Conservation (phyloP, 2,888 invertebrate species). For the Leptopterna dolabrata region DNA sequence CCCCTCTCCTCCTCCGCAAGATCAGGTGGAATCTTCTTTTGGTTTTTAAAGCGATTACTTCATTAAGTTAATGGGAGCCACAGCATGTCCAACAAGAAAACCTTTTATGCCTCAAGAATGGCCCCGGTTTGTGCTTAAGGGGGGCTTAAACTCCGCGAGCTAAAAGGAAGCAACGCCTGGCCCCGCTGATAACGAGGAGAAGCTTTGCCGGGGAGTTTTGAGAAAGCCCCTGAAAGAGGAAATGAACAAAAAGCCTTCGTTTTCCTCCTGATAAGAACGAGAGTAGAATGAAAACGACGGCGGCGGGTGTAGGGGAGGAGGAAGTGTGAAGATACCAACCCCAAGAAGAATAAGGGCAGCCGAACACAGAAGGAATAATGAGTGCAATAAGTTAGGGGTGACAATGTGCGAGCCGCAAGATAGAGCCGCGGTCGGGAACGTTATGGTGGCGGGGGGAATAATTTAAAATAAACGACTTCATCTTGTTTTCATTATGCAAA, state of each 20-base stretch:
- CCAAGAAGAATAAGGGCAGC: conserved; percentile 27
- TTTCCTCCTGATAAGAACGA: conserved; percentile 25
- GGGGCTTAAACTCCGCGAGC: conserved; percentile 13
- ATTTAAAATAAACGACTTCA: conserved; percentile 61
- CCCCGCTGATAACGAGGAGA: conserved; percentile 43
- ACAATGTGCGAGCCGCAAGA: conserved; percentile 58
- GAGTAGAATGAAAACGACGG: conserved; percentile 46
- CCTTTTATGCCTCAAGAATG: conserved; percentile 23
- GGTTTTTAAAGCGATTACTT: conserved; percentile 21
- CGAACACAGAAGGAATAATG: conserved; percentile 56
- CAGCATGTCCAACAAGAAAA: conserved; percentile 38
- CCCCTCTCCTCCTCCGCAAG: neutral
- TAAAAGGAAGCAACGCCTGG: neutral
- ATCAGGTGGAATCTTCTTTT: conserved; percentile 26
- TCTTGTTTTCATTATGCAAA: conserved; percentile 61
- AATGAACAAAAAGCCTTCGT: conserved; percentile 55
- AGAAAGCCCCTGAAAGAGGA: conserved; percentile 32
- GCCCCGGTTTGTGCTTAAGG: conserved; percentile 14
- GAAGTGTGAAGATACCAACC: conserved; percentile 40
- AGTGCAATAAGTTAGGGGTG: conserved; percentile 59
- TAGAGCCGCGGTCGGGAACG: conserved; percentile 50
- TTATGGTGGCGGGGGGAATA: conserved; percentile 43
- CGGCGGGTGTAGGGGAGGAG: neutral
- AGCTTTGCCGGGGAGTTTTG: neutral
- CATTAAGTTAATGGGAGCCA: conserved; percentile 38